Conservation (phyloP, 53 echinoderm and acorn worm species). For the Temnopleurus reevesii region DNA sequence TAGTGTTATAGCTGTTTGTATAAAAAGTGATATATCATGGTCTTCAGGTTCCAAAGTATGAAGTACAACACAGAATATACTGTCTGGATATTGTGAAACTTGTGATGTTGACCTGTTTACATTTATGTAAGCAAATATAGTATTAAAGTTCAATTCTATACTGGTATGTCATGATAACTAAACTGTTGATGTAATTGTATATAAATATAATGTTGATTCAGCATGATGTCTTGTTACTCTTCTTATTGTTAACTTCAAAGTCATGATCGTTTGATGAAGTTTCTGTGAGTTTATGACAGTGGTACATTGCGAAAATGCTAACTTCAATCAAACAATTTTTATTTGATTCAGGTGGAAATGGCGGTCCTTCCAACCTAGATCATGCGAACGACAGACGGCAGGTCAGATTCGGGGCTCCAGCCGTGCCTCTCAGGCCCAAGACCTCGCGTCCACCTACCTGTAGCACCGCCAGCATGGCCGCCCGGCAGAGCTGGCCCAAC, state of each 20-base stretch:
- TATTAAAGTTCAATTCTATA: no score
- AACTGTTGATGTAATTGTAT: no score
- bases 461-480: not conserved
- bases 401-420: constrained; percentile 46
- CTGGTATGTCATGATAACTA: no score
- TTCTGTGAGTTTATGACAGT: not conserved
- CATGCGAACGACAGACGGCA: constrained; percentile 42
- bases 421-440: constrained; percentile 13
- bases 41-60: no score
- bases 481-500: constrained; percentile 73
- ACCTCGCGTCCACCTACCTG: constrained; percentile 28
- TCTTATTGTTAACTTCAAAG: not conserved
- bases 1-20: no score
- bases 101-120: no score
- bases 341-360: constrained; percentile 32
- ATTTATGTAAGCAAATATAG: no score
- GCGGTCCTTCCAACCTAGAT: constrained; percentile 13
- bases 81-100: no score
- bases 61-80: no score
- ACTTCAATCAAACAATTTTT: not conserved
- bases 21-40: no score
- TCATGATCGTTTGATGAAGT: not conserved
- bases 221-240: no score
- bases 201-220: no score
- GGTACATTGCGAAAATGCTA: not conserved